Base-by-base conservation (phyloP, 2,888 invertebrate genomes). In the Stramonita haemastoma region DNA sequence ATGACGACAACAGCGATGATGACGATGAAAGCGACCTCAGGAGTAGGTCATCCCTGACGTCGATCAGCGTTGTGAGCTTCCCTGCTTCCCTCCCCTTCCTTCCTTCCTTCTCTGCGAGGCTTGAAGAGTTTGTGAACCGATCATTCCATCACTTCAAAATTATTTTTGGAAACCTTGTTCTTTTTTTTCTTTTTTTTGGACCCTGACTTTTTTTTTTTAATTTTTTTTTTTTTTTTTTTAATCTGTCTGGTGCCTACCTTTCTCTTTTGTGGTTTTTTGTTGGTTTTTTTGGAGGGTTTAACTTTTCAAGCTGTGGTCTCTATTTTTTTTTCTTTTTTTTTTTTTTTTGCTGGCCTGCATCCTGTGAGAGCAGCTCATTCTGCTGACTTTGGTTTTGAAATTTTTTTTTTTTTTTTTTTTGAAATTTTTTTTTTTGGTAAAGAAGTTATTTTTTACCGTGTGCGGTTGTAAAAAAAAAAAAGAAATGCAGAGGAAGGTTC, bases 91-190 rank as follows among this genome's bases (percentile, higher is more conserved):
- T n/a, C n/a, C n/a, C n/a, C n/a, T n/a, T n/a, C n/a, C n/a, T n/a
- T 19, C 60, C 60, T 60, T 60, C 60, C 81, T 79, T 57, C 32
- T 32, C 77, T n/a, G 32, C 79, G 34, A 46, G 36, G 81, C 22
- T 26, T 46, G 79, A 57, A 36, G 87, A 87, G 32, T 77, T 32
- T 15, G n/a, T n/a, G n/a, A n/a, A n/a, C 36, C 32, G 70, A 89
- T 89, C 89, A 89, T 89, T 89, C 89, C 89, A 89, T 89, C 89
- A 70, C 89, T 85, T 85, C 70, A 77, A 77, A 87, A 87, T 89
- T 89, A 79, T 86, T 88, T 90, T 90, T 88, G 46, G 70, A 89
- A 86, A 13, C 84, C 77, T 79, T 66, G 34, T 79, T 73, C 11
- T 87, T 73, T 88, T 79, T 34, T 29, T 22, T 29, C 57, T 22